These are phyloP conservation scores for Oophaga sylvatica DNA, from an alignment of 2,797 vertebrate genomes.

Conservation along the genomic window DNA sequence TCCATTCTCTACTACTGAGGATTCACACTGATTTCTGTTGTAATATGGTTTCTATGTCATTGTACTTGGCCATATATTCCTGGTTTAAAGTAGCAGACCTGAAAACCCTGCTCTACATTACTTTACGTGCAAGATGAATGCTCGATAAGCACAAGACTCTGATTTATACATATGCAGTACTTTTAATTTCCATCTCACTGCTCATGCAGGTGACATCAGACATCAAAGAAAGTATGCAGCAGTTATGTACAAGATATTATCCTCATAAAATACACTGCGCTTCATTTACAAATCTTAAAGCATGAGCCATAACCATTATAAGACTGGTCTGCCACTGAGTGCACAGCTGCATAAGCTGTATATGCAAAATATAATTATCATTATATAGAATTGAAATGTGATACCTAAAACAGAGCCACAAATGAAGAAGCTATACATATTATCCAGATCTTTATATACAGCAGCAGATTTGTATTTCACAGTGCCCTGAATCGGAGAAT, in stretches of 20 bases:
- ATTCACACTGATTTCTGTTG: too few relatives aligned
- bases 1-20: too few relatives aligned
- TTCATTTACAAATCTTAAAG: not conserved
- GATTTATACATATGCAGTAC: not conserved
- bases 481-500: not conserved
- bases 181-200: not conserved
- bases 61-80: too few relatives aligned
- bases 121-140: not conserved
- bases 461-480: not conserved
- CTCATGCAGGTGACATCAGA: not conserved
- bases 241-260: not conserved
- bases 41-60: too few relatives aligned
- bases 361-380: not conserved
- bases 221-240: not conserved
- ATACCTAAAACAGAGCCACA: not conserved
- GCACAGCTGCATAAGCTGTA: not conserved
- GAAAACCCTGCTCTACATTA: not conserved
- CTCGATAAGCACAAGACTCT: not conserved
- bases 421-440: not conserved
- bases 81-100: too few relatives aligned
- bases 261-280: not conserved
- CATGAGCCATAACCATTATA: not conserved
- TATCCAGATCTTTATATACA: not conserved
- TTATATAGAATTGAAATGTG: not conserved
- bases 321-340: not conserved